Evolutionary conservation across 2,888 invertebrate species (phyloP).

Genomic region (Alentia gelatinosa): DNA sequence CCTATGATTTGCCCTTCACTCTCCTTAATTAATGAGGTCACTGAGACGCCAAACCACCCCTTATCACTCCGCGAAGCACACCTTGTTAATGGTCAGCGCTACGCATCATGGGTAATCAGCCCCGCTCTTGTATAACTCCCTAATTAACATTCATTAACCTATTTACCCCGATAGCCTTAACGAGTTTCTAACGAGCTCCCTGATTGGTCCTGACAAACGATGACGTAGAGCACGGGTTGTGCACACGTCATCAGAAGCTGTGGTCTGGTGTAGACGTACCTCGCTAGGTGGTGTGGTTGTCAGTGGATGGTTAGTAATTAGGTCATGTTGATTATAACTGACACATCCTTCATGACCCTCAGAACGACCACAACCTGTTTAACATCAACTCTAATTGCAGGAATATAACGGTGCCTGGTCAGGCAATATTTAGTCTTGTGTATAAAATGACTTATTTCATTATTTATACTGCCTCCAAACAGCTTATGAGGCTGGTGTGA

Average conservation of each 20-base stretch:
- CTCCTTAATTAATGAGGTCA: neutral
- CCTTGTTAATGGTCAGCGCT: neutral
- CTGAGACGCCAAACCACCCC: neutral
- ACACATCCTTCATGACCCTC: neutral
- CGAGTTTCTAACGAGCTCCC: conserved; percentile 25
- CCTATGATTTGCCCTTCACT: too few species aligned
- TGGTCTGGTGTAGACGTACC: neutral
- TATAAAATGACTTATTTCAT: too few species aligned
- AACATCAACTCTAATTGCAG: too few species aligned
- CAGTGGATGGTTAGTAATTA: too few species aligned
- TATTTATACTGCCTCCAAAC: too few species aligned
- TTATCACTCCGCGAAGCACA: neutral
- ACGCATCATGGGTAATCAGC: neutral
- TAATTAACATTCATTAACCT: neutral
- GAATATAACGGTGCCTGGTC: too few species aligned
- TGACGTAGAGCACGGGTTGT: conserved; percentile 3
- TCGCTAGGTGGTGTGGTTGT: too few species aligned
- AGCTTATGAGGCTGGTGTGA: too few species aligned
- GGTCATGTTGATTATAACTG: neutral
- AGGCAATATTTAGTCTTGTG: too few species aligned
- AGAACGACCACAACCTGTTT: too few species aligned
- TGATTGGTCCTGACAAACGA: neutral
- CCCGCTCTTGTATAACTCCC: neutral
- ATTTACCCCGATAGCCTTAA: conserved; percentile 12
- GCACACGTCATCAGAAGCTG: neutral